These are phyloP conservation scores for Caenorhabditis becei DNA, from an alignment of 2,888 invertebrate genomes.

Conservation along the genomic window DNA sequence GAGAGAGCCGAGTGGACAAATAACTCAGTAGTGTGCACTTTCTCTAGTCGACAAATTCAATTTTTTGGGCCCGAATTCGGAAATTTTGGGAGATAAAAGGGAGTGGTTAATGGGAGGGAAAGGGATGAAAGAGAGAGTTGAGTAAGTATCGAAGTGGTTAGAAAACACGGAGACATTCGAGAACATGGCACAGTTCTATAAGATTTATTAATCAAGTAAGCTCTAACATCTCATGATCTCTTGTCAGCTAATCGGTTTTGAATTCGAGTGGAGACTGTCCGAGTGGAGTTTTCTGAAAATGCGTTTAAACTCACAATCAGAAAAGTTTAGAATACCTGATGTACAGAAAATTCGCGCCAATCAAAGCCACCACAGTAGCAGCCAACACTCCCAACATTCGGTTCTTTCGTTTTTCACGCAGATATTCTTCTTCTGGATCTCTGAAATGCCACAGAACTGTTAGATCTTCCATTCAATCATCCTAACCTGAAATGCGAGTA, in stretches of 20 bases:
- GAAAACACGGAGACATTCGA: neutral
- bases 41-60: constrained; percentile 17
- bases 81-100: constrained; percentile 2
- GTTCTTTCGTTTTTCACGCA: constrained; percentile 53
- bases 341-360: constrained; percentile 50
- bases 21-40: constrained; percentile 30
- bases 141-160: neutral
- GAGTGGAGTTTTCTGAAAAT: constrained; percentile 50
- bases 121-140: neutral
- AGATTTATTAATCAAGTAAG: neutral
- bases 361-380: constrained; percentile 22
- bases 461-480: too few relatives aligned
- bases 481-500: constrained; percentile 57
- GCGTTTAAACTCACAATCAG: too few relatives aligned
- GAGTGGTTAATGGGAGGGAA: neutral
- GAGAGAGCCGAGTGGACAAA: constrained; percentile 9
- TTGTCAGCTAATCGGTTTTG: constrained; percentile 22
- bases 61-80: constrained; percentile 14
- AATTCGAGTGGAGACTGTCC: constrained; percentile 18
- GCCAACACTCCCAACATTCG: constrained; percentile 35
- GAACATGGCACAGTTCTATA: neutral
- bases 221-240: neutral
- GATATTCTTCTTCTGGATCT: constrained; percentile 64
- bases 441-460: constrained; percentile 36
- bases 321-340: constrained; percentile 26